A percentile compares a stretch with the other conserved stretches of the same genome.
Evolutionary conservation across 1,140 invertebrate genomes (phyloP).

Genomic region (Cepaea nemoralis): DNA sequence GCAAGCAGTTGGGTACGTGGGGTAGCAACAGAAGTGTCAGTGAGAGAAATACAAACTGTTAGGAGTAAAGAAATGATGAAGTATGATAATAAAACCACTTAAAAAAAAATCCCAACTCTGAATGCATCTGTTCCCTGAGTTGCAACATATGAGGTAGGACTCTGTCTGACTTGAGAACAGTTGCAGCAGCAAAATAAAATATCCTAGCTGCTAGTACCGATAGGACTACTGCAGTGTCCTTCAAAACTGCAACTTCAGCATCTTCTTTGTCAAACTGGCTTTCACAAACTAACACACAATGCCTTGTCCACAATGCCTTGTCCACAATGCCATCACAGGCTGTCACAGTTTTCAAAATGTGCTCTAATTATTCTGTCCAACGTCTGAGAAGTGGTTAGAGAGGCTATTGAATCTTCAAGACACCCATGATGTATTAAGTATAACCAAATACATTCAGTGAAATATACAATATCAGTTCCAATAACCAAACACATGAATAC

Average conservation of each 20-base stretch:
- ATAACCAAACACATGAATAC: too few relatives aligned
- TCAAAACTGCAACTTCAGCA: not conserved
- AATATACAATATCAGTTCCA: not conserved
- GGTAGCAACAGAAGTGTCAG: too few relatives aligned
- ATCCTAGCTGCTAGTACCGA: not conserved
- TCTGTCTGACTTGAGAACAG: not conserved
- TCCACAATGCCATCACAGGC: too few relatives aligned
- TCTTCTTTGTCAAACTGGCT: not conserved
- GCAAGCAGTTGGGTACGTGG: too few relatives aligned
- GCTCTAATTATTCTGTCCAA: too few relatives aligned
- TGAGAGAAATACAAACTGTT: too few relatives aligned
- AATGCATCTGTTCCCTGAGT: conserved; percentile 30
- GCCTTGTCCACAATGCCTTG: too few relatives aligned
- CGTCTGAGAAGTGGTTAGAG: too few relatives aligned
- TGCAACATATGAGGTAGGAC: conserved; percentile 23
- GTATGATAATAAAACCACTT: not conserved
- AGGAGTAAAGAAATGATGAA: not conserved
- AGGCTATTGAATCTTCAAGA: too few relatives aligned
- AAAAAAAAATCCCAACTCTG: not conserved
- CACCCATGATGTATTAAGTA: too few relatives aligned
- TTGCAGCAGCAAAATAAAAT: not conserved
- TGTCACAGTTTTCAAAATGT: too few relatives aligned
- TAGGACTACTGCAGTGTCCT: not conserved
- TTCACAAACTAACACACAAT: not conserved
- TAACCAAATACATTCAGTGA: too few relatives aligned